Base-by-base conservation (phyloP, 2,888 invertebrate genomes). In the Drosophila cognata region DNA sequence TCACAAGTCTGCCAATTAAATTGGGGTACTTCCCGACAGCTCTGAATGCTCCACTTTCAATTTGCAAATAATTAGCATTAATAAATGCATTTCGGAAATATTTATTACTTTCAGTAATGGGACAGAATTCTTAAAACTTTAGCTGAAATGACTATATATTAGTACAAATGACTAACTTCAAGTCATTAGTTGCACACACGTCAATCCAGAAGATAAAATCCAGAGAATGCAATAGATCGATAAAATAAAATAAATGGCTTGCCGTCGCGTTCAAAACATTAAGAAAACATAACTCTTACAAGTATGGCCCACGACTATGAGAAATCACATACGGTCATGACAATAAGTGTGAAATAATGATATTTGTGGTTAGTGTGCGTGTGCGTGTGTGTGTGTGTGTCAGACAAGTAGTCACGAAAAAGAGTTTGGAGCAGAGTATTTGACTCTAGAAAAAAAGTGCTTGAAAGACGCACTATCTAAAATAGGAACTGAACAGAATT, bases 171-270 rank as follows among this genome's bases (percentile, higher is more conserved):
- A 4, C 29, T n/a, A 38, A n/a, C 38, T 56, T 8, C 38, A 38
- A 36, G 55, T 38, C 28, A 56, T 28, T 38, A 38, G 13, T 5
- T 53, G 5, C 2, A n/a, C 55, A 18, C 28, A 29, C n/a, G 13
- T 56, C 6, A 55, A 28, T 18, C 5, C 11, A 13, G 13, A n/a
- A 29, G n/a, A 38, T 38, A n/a, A 11, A 38, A 38, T 29, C n/a
- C 6, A 29, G 7, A 38, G 13, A 53, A 35, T 53, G n/a, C 53
- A 53, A 35, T 53, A 53, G 10, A 46, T 46, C 25, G 25, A 46
- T 25, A 46, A 46, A 25, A 25, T 25, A 46, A 46, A 8, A 46
- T 16, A 46, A 46, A 46, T 46, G 41, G 21, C 41, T 31, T 29
- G 16, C 29, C 29, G 38, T 57, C n/a, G 16, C 38, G 21, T 16